Percentiles rank a stretch among this genome's conserved stretches.
Conservation (phyloP, 2,113 vertebrate genomes). For the Paedocypris sp. region DNA sequence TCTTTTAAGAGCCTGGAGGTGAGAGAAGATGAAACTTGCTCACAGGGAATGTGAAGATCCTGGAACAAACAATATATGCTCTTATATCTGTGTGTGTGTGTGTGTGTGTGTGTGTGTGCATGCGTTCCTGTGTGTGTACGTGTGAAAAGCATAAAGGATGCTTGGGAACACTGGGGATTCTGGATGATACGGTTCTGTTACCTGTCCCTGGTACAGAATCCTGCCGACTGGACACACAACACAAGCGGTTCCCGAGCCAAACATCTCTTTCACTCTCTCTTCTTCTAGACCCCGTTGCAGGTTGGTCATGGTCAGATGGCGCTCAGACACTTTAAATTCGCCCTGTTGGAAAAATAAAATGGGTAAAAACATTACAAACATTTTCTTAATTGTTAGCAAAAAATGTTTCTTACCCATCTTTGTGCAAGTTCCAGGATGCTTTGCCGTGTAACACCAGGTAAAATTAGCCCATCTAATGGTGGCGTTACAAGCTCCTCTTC, state of each 20-base stretch:
- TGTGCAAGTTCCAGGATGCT: conserved; percentile 74
- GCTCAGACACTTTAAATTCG: conserved; percentile 76
- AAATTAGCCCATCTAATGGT: conserved; percentile 82
- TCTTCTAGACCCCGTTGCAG: conserved; percentile 63
- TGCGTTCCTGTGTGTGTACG: no score
- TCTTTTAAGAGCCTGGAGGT: conserved; percentile 34
- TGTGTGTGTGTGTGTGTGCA: no score
- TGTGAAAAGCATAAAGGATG: no score
- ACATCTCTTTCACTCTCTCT: conserved; percentile 76
- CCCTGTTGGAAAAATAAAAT: conserved; percentile 48
- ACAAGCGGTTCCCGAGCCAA: conserved; percentile 82
- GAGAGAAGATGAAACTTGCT: neutral
- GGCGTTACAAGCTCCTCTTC: conserved; percentile 81
- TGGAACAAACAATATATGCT: no score
- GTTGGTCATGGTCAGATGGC: conserved; percentile 75
- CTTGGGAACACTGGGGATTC: no score
- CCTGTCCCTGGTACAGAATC: conserved; percentile 74
- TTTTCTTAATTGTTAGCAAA: neutral
- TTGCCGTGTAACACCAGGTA: conserved; percentile 76
- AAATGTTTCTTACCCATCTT: conserved; percentile 62
- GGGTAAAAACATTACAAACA: neutral
- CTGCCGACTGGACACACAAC: conserved; percentile 71
- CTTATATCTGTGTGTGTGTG: no score
- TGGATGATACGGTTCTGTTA: no score
- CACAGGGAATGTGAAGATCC: conserved; percentile 28